phyloP scores from a whole-genome alignment of 2,888 invertebrate genomes.

The Drosophila melanosoma region DNA sequence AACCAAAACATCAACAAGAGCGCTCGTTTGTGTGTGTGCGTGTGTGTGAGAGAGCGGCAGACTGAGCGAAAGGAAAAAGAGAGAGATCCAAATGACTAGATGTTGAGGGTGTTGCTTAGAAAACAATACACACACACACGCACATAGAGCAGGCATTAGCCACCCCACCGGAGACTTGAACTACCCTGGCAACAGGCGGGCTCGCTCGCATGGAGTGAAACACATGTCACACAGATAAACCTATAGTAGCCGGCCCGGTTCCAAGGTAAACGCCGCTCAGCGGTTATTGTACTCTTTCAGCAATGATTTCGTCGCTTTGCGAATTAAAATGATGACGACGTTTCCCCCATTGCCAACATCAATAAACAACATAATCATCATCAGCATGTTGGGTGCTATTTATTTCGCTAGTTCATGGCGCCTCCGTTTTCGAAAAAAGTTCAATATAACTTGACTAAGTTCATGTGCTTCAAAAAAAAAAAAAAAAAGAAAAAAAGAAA shows the following conservation, averaged over 20 bases:
- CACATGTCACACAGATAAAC: conserved; percentile 44
- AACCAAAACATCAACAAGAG: conserved; percentile 60
- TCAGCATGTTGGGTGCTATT: conserved; percentile 17
- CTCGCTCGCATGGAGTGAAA: conserved; percentile 35
- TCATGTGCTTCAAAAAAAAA: conserved; percentile 26
- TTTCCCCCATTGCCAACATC: conserved; percentile 49
- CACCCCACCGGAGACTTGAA: conserved; percentile 43
- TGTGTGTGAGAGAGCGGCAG: conserved; percentile 5
- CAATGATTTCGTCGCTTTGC: conserved; percentile 49
- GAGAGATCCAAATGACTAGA: conserved; percentile 29
- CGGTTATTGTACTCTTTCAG: conserved; percentile 68
- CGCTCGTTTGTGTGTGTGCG: background rate
- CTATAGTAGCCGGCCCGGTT: conserved; percentile 26
- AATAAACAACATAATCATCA: conserved; percentile 5
- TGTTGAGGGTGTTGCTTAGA: conserved; percentile 52
- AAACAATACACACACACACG: conserved; percentile 7
- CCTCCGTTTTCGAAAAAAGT: conserved; percentile 46
- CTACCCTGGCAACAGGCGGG: conserved; percentile 48
- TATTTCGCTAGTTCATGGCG: conserved; percentile 48
- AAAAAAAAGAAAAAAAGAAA: conserved; percentile 24
- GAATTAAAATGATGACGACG: conserved; percentile 6
- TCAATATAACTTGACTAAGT: conserved; percentile 72
- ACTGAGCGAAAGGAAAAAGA: conserved; percentile 3
- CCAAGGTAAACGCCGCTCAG: conserved; percentile 56
- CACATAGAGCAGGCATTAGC: conserved; percentile 25